Conservation (phyloP, 2,888 invertebrate species). For the Drosophila picticornis region DNA sequence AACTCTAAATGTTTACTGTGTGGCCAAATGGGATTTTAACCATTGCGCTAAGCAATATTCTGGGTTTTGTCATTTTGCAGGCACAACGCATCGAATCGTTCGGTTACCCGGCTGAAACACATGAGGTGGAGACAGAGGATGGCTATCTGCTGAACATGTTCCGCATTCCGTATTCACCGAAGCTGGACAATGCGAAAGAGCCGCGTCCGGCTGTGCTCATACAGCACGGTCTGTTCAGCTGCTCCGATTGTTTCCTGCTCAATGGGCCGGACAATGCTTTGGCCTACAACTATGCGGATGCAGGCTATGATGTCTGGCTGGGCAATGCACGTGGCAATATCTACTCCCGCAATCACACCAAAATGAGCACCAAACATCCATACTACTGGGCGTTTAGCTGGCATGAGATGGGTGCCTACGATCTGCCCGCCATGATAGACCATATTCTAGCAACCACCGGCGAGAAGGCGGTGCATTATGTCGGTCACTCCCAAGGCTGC, state of each 20-base stretch:
- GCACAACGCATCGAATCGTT: constrained; percentile 74
- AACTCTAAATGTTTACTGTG: background rate
- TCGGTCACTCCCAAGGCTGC: constrained; percentile 88
- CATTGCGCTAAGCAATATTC: background rate
- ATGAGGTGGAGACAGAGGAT: constrained; percentile 90
- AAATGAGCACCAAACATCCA: constrained; percentile 67
- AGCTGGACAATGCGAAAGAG: constrained; percentile 82
- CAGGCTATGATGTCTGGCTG: constrained; percentile 87
- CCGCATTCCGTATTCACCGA: constrained; percentile 89
- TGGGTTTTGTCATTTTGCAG: constrained; percentile 41
- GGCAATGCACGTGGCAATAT: constrained; percentile 89
- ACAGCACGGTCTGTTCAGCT: constrained; percentile 91
- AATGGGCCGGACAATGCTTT: constrained; percentile 89
- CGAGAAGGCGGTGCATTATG: constrained; percentile 86
- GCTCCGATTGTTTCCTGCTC: constrained; percentile 90
- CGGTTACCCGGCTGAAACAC: constrained; percentile 89
- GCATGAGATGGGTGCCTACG: constrained; percentile 86
- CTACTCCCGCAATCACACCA: constrained; percentile 87
- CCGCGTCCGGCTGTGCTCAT: constrained; percentile 88
- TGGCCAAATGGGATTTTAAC: background rate
- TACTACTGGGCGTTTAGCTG: constrained; percentile 87
- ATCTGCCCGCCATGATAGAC: constrained; percentile 89
- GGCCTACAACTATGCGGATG: constrained; percentile 86
- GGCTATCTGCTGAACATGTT: constrained; percentile 93
- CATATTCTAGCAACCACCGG: constrained; percentile 86